These are phyloP conservation scores for Incurvaria masculella DNA, from an alignment of 2,888 invertebrate genomes.

Conservation along the genomic window DNA sequence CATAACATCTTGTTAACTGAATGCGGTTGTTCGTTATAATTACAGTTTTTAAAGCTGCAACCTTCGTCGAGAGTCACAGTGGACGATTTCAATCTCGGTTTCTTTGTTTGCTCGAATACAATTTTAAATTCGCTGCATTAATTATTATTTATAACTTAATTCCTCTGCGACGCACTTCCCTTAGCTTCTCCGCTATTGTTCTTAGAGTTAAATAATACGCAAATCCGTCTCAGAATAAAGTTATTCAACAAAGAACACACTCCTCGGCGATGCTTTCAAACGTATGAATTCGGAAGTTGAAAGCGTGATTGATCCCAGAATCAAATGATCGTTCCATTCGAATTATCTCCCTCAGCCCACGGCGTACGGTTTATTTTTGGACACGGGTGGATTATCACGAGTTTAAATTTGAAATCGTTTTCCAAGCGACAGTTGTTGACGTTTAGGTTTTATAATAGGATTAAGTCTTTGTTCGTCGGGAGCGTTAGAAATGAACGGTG, in stretches of 20 bases:
- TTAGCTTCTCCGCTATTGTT: neutral
- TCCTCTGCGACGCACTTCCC: neutral
- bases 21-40: neutral
- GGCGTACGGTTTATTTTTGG: neutral
- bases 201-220: neutral
- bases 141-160: neutral
- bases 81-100: neutral
- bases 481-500: neutral
- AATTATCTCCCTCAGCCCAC: neutral
- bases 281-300: neutral
- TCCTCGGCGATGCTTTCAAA: neutral
- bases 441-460: neutral
- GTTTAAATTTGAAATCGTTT: neutral
- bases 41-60: neutral
- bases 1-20: neutral
- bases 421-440: neutral
- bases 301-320: too few relatives aligned
- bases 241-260: neutral
- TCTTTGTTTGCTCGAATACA: neutral
- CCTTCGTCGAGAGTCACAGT: neutral
- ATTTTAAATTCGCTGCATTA: neutral
- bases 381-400: too few relatives aligned
- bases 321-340: neutral
- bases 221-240: neutral
- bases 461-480: neutral